Base-by-base conservation (phyloP, 2,888 invertebrate species). In the Thereva unica region DNA sequence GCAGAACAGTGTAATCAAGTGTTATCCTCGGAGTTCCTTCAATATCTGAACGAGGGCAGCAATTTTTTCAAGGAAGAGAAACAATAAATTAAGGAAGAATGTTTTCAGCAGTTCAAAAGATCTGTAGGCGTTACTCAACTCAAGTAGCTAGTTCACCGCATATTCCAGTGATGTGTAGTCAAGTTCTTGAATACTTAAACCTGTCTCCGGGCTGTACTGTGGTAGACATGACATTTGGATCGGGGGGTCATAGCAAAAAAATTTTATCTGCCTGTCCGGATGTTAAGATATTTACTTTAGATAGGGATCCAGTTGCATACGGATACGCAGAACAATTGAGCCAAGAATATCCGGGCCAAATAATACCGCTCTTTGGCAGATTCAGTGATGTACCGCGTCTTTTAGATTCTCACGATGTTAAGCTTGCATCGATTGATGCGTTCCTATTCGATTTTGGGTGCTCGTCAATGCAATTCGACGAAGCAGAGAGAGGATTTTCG, bases 201-300 rank as follows among this genome's bases (percentile, higher is more conserved):
- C 88, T 89, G 1, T 77, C 81, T 69, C 78, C 85, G 49, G 82
- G 85, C 68, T 86, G 90, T 79, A 81, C 84, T 5, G 87, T 92
- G 72, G 83, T 97, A 70, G 97, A 97, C 77, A 95, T 96, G 95
- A 97, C 97, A 9, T 97, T 97, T 83, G 97, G 97, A 38, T 91
- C 91, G 34, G 97, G 97, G 5, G 97, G 97, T 0, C 97, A 97
- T 77, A 87, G 92, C 7, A 84, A 83, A 72, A 84, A 85, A 75
- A 84, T 97, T 72, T 83, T 97, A 54, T 84, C 91, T 75, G 76
- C 83, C 38, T 84, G 86, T 8, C 82, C 89, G 44, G 80, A 84
- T 72, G 83, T 90, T 12, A 89, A 84, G 76, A 82, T 97, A 2
- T 86, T 90, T 75, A 92, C 92, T 0, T 80, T 97, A 71, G 97